Base-by-base conservation (phyloP, 2,113 vertebrate genomes). In the Sinocyclocheilus rhinocerous region DNA sequence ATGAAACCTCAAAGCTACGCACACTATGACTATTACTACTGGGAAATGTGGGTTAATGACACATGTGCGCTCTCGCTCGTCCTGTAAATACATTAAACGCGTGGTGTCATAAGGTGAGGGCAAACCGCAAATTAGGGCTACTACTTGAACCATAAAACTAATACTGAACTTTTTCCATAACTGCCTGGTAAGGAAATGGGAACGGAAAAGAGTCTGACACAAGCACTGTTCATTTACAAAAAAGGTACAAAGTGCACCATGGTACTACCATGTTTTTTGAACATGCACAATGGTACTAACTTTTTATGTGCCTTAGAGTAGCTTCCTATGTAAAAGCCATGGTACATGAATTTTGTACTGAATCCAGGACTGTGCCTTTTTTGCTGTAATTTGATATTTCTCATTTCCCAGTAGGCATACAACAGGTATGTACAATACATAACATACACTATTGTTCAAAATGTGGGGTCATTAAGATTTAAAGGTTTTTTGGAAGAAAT, bases 1-100 rank as follows among this genome's bases (percentile, higher is more conserved):
- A 76, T 76, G 78, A 81, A 85, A 36, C 87, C 85, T 85, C 80
- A 89, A 85, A 89, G 83, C 84, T 50, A 39, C 45, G 80, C 59
- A 76, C 29, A 22, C 81, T 65, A 13, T 70, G 65, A 20, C 69
- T 73, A n/a, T 2, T 36, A 63, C 65, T 78, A 16, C 86, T 73
- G 83, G 48, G 73, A 50, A 82, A 82, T 77, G 50, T 26, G 79
- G 84, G 50, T 69, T 69, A 85, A 76, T 81, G 70, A 86, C 52
- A 61, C 26, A 42, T 36, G 73, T 29, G 77, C 4, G 13, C 48
- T 73, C 48, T 57, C 11, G 12, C n/a, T 59, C 65, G 55, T 85
- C 84, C 78, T 85, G 65, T 81, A 85, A 85, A 85, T 48, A 72
- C 63, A 79, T 79, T 69, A 36, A 83, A 83, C 16, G 5, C 3